Conservation (phyloP, 2,888 invertebrate genomes). For the Drosophila borealis region DNA sequence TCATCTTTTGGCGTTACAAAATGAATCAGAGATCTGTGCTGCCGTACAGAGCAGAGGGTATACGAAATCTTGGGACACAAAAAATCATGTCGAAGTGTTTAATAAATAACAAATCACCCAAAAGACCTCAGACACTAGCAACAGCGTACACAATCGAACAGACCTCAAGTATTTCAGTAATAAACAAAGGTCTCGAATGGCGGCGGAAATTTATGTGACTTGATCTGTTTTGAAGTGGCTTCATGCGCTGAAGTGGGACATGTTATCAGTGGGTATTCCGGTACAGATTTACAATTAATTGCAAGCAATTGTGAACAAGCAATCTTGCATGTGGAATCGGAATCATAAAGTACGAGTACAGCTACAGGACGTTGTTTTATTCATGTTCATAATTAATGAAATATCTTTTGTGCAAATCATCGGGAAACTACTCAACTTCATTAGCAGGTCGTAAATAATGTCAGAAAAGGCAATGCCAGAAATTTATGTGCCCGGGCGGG, state of each 20-base stretch:
- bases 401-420: constrained; percentile 54
- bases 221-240: constrained; percentile 60
- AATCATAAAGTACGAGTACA: constrained; percentile 18
- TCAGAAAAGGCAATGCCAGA: constrained; percentile 41
- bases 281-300: constrained; percentile 68
- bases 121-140: constrained; percentile 42
- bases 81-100: constrained; percentile 62
- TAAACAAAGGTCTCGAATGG: constrained; percentile 36
- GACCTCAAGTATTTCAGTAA: constrained; percentile 38
- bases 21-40: not conserved
- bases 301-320: constrained; percentile 52
- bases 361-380: constrained; percentile 24
- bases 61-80: constrained; percentile 31
- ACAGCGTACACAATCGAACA: constrained; percentile 7
- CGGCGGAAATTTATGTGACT: constrained; percentile 52
- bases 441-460: constrained; percentile 64
- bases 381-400: constrained; percentile 47
- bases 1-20: not conserved
- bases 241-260: constrained; percentile 45
- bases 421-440: constrained; percentile 52
- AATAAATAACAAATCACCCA: constrained; percentile 69
- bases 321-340: constrained; percentile 19
- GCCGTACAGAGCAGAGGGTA: not conserved
- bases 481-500: constrained; percentile 48
- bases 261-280: constrained; percentile 51